Conservation (phyloP, 2,113 vertebrate genomes). For the Xiphorhynchus elegans region DNA sequence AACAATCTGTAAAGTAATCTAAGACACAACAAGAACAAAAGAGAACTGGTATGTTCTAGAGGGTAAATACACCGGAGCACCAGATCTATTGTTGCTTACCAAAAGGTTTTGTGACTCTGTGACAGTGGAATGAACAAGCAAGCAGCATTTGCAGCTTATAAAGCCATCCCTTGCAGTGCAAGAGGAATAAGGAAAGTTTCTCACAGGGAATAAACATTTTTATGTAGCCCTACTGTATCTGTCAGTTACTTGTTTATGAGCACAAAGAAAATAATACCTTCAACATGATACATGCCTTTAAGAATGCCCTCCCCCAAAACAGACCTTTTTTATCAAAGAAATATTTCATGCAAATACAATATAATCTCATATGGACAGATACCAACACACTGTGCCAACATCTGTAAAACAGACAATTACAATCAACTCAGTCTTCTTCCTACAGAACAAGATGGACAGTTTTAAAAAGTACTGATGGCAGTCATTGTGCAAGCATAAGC, state of each 20-base stretch:
- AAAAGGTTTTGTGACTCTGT: not conserved
- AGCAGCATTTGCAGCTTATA: not conserved
- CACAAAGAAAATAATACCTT: not conserved
- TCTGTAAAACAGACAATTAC: conserved; percentile 5
- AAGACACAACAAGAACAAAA: not conserved
- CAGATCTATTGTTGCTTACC: not conserved
- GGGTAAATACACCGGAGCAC: not conserved
- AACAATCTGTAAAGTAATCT: not conserved
- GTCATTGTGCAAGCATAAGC: not conserved
- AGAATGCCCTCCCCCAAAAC: not conserved
- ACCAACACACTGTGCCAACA: not conserved
- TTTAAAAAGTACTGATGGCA: not conserved
- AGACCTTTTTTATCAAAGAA: not conserved
- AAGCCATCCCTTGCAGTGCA: not conserved
- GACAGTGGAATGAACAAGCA: not conserved
- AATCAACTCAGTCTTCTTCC: not conserved
- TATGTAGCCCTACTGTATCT: not conserved
- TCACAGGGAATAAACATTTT: not conserved
- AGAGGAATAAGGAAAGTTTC: not conserved
- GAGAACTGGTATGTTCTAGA: not conserved
- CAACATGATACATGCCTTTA: not conserved
- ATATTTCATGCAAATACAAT: not conserved
- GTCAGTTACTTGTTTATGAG: not conserved
- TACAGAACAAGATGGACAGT: not conserved
- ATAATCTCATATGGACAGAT: not conserved